Percentiles rank a stretch among this genome's conserved stretches.
These are phyloP conservation scores for Drosophila orena DNA, from an alignment of 1,140 invertebrate species.

Conservation along the genomic window DNA sequence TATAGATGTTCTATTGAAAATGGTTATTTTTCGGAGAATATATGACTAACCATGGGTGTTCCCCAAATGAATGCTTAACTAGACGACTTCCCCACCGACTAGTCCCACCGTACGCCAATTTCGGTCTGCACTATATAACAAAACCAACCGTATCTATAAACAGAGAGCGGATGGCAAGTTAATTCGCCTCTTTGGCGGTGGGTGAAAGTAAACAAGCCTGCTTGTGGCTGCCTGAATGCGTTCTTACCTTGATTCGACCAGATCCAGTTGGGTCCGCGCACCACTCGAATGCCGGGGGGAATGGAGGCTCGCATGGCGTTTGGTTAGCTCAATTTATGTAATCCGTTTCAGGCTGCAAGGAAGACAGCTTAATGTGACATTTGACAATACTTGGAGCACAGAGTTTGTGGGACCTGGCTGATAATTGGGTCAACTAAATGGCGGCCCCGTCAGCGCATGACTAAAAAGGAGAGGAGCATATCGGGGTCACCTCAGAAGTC, in stretches of 20 bases:
- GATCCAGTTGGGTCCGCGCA: conserved; percentile 93
- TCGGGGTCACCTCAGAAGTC: neutral
- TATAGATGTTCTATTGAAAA: too few species aligned
- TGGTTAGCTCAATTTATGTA: conserved; percentile 29
- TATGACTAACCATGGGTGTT: neutral
- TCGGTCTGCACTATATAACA: conserved; percentile 36
- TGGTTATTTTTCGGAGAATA: too few species aligned
- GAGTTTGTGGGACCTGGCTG: conserved; percentile 34
- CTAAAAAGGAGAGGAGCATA: conserved; percentile 52
- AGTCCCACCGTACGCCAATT: conserved; percentile 17
- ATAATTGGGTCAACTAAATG: conserved; percentile 72
- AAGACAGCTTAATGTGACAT: conserved; percentile 29
- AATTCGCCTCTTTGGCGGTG: conserved; percentile 44
- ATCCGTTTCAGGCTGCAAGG: conserved; percentile 33
- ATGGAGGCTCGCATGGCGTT: conserved; percentile 77
- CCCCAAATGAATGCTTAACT: neutral
- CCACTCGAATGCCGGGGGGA: conserved; percentile 90
- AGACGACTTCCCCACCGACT: neutral
- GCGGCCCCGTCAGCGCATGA: conserved; percentile 66
- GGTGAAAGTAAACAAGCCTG: conserved; percentile 65
- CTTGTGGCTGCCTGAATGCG: conserved; percentile 14
- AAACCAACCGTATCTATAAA: conserved; percentile 32
- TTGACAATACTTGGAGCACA: conserved; percentile 40
- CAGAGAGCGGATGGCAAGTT: conserved; percentile 49
- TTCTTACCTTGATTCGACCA: conserved; percentile 89